These are phyloP conservation scores for Trissolcus japonicus DNA, from an alignment of 2,888 invertebrate genomes.

Conservation along the genomic window DNA sequence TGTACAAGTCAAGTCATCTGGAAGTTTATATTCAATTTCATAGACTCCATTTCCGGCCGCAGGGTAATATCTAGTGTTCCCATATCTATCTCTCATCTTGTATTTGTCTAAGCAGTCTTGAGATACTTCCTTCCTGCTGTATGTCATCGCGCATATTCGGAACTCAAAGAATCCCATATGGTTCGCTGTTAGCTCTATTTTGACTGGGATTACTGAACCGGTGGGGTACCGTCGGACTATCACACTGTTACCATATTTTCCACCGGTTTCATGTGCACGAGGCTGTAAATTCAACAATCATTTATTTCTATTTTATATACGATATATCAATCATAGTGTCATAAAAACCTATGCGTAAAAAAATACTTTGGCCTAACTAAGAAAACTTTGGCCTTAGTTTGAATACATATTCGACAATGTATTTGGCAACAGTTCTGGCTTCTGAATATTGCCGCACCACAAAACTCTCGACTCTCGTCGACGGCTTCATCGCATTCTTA, in stretches of 20 bases:
- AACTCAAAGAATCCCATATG: conserved; percentile 93
- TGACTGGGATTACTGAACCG: conserved; percentile 82
- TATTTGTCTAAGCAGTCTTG: conserved; percentile 88
- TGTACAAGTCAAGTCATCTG: conserved; percentile 82
- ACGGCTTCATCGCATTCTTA: too few relatives aligned
- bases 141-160: conserved; percentile 84
- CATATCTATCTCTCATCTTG: conserved; percentile 79
- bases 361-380: too few relatives aligned
- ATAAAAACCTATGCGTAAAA: too few relatives aligned
- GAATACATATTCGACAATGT: too few relatives aligned
- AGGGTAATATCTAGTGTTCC: conserved; percentile 83
- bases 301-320: too few relatives aligned
- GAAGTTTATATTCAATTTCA: conserved; percentile 83
- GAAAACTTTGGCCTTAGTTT: too few relatives aligned
- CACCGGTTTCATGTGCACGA: conserved; percentile 88
- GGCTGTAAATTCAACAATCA: conserved; percentile 75
- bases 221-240: conserved; percentile 88
- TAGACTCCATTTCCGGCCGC: conserved; percentile 87
- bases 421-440: too few relatives aligned
- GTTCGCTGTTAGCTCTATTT: conserved; percentile 91
- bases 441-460: too few relatives aligned
- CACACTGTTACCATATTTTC: conserved; percentile 88
- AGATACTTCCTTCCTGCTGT: conserved; percentile 80
- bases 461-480: too few relatives aligned
- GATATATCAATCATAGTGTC: too few relatives aligned